These are phyloP conservation scores for Thinocorus orbignyianus DNA, from an alignment of 2,113 vertebrate genomes.

Conservation along the genomic window DNA sequence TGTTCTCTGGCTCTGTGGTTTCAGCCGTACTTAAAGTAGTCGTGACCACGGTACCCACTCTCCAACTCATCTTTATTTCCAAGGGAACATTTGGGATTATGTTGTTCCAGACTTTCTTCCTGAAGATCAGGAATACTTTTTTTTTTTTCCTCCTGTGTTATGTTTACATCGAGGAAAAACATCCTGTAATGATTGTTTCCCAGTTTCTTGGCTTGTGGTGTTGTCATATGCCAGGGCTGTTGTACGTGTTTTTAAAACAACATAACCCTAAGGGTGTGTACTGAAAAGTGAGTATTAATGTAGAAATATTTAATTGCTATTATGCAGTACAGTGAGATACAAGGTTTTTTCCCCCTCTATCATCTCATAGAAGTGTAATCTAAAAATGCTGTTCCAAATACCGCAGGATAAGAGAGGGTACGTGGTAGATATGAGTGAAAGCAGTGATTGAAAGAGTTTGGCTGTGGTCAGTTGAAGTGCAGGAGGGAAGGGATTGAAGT, in stretches of 20 bases:
- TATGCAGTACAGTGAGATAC: not conserved
- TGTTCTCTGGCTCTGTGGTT: not conserved
- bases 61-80: not conserved
- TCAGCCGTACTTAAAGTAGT: not conserved
- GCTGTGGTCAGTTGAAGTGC: not conserved
- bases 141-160: not conserved
- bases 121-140: not conserved
- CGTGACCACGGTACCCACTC: accelerated
- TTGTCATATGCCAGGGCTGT: not conserved
- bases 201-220: not conserved
- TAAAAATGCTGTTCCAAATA: not conserved
- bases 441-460: not conserved
- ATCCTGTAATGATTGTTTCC: slow-evolving; percentile 24
- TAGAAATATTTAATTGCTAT: not conserved
- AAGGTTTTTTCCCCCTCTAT: not conserved
- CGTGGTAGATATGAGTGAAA: not conserved
- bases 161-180: slow-evolving; percentile 14
- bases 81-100: not conserved
- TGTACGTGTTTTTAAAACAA: not conserved
- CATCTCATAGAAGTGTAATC: not conserved
- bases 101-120: not conserved
- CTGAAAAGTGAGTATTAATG: not conserved
- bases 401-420: too few relatives aligned
- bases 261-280: not conserved
- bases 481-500: not conserved